Conservation (phyloP, 1,140 invertebrate species). For the Macrocentrus cingulum region DNA sequence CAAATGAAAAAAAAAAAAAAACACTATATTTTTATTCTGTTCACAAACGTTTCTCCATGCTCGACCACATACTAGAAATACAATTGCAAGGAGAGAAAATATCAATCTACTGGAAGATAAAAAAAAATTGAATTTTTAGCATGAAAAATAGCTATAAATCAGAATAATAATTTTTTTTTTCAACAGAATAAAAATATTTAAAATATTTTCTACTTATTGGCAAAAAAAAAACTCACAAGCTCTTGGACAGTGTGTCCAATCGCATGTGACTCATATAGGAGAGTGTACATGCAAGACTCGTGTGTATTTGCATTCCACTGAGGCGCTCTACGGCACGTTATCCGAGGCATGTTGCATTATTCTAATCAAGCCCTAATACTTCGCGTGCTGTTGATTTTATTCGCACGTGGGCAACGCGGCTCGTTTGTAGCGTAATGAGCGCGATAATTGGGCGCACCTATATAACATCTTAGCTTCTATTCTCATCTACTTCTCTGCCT, state of each 20-base stretch:
- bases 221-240: no score
- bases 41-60: conserved; percentile 17
- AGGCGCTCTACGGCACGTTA: conserved; percentile 37
- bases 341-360: conserved; percentile 49
- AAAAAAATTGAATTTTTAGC: no score
- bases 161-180: no score
- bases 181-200: no score
- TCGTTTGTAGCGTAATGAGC: conserved; percentile 48
- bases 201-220: no score
- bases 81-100: no score
- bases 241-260: conserved; percentile 39
- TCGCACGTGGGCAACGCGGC: conserved; percentile 42
- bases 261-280: conserved; percentile 34
- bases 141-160: no score
- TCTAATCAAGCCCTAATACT: conserved; percentile 50
- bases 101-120: no score
- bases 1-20: conserved; percentile 4
- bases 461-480: conserved; percentile 22
- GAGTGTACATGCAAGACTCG: conserved; percentile 15
- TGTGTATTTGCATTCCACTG: conserved; percentile 42
- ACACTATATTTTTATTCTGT: conserved; percentile 2
- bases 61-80: no score
- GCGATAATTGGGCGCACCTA: conserved; percentile 41
- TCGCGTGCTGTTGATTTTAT: conserved; percentile 41
- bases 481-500: neutral